Evolutionary conservation across 2,113 vertebrate species (phyloP), one percentile per base, ranked within the genome.

Genomic region (Synchiropus splendidus): DNA sequence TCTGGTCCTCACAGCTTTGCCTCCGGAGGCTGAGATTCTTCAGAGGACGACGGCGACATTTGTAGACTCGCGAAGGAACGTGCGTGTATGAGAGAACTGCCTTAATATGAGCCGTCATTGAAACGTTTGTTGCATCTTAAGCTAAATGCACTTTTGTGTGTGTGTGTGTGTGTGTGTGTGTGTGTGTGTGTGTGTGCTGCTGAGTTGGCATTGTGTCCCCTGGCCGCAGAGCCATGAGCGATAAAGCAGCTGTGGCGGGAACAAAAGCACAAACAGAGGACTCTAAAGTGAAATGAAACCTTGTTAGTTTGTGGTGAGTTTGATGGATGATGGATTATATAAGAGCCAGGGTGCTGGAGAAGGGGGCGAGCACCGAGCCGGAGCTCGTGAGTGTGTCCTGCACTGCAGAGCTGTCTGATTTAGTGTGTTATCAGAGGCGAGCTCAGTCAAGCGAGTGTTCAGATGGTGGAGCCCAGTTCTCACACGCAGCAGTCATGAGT

Each of bases 321-420:
- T 4, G 8, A 27, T 8, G 21, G 4, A 5, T 27, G 4, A 27
- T 27, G 21, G 21, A 27, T 27, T 4, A 27, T 27, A 27, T 27
- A 27, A 27, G 21, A 27, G 21, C 21, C 4, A 27, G 21, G 21
- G 21, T 4, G 21, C 34, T 6, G 18, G 12, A 30, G 42, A 13
- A 42, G 31, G 18, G 18, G 27, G 31, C 18, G 44, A 49, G 35
- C 18, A 33, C 46, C 44, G 36, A 36, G 39, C 48, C 35, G 36
- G 58, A 54, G 39, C 11, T 21, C 14, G 5, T 16, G 51, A 53
- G 66, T 52, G 45, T 16, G 48, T 37, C 47, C 33, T 41, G 65
- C 59, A 57, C 74, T 77, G 79, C 70, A 30, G 74, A 56, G 50
- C 65, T 62, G 67, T 78, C 67, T 72, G 72, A 79, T 77, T 75